phyloP scores from a whole-genome alignment of 2,113 vertebrate species.

The Lamprologus lemairii region DNA sequence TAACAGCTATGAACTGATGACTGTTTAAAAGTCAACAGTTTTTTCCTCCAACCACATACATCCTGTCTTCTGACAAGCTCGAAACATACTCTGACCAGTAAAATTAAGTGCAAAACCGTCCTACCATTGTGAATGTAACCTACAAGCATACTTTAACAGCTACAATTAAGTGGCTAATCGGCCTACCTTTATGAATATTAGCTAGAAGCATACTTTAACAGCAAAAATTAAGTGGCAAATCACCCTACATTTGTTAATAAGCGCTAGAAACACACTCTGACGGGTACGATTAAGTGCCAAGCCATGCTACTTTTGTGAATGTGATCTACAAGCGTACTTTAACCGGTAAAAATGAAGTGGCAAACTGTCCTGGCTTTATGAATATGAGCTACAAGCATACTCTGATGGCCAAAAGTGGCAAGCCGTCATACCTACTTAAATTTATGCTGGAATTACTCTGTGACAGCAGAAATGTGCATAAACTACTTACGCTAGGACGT shows the following conservation, averaged over 20 bases:
- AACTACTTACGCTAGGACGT: background rate
- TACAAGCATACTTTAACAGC: background rate
- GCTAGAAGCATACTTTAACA: background rate
- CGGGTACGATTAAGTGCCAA: background rate
- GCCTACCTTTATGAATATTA: background rate
- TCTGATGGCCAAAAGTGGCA: background rate
- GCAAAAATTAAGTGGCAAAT: background rate
- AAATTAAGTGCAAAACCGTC: background rate
- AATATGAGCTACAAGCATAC: background rate
- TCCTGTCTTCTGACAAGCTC: background rate
- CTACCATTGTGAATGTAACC: background rate
- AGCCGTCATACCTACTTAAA: background rate
- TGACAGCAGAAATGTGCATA: background rate
- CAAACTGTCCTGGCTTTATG: background rate
- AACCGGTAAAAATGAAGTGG: background rate
- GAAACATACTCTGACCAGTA: background rate
- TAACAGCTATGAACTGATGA: background rate
- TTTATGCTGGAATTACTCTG: background rate
- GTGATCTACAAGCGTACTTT: fast-evolving
- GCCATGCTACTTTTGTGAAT: background rate
- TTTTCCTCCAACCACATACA: background rate
- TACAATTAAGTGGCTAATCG: background rate
- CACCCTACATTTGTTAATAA: background rate
- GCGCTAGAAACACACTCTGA: background rate
- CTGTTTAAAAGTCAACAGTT: background rate